Conservation (phyloP, 2,113 vertebrate genomes). For the Pluvianellus socialis region DNA sequence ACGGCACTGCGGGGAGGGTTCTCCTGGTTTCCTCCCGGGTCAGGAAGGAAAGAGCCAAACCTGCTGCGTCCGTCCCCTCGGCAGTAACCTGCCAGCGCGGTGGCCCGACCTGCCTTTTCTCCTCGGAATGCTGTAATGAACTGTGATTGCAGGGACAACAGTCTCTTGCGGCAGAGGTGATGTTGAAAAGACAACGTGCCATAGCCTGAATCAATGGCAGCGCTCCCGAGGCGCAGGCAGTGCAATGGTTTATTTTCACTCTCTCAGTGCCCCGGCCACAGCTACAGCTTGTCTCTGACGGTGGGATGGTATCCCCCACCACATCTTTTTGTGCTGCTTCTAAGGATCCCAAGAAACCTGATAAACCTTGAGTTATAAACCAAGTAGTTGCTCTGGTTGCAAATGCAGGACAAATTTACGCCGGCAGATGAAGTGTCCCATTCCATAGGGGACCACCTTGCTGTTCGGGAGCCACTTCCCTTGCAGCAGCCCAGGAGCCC, state of each 20-base stretch:
- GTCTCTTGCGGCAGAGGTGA: not conserved
- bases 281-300: not conserved
- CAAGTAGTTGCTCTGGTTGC: not conserved
- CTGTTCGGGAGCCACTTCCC: not conserved
- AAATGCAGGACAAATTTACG: rapidly evolving
- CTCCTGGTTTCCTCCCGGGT: rapidly evolving
- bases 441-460: not conserved
- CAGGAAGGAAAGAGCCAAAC: not conserved
- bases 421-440: not conserved
- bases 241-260: not conserved
- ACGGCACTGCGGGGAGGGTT: rapidly evolving
- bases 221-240: not conserved
- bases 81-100: not conserved
- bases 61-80: not conserved
- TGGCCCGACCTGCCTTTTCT: not conserved
- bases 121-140: rapidly evolving
- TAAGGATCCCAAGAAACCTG: not conserved
- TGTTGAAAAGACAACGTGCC: not conserved
- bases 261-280: not conserved
- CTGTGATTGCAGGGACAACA: not conserved
- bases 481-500: not conserved
- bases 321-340: not conserved
- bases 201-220: rapidly evolving
- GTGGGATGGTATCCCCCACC: not conserved
- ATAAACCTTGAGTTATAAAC: not conserved